A percentile compares a stretch with the other conserved stretches of the same genome.
Conservation (phyloP, 2,797 vertebrate genomes). For the Cryptoprocta ferox region DNA sequence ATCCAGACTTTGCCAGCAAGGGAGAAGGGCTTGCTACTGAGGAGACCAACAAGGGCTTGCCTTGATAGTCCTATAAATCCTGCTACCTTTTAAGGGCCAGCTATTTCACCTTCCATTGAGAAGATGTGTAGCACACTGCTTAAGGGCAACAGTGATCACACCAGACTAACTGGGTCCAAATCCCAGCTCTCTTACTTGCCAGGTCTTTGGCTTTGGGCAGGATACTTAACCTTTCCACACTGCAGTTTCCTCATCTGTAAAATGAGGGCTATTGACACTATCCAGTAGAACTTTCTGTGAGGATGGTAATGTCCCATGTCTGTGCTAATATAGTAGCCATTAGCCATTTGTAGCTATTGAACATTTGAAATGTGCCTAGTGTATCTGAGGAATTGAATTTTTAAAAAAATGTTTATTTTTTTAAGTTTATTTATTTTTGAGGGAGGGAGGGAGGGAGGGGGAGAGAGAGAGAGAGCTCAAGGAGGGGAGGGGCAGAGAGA, state of each 20-base stretch:
- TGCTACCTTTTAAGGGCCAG: background rate
- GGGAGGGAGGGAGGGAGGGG: too few relatives aligned
- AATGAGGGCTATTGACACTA: background rate
- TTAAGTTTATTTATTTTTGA: too few relatives aligned
- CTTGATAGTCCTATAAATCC: background rate
- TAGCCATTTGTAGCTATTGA: background rate
- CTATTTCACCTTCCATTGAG: background rate
- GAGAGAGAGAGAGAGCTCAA: too few relatives aligned
- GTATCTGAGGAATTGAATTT: background rate
- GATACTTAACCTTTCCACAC: background rate
- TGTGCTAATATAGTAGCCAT: background rate
- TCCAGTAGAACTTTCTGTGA: background rate
- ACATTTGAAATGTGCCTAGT: background rate
- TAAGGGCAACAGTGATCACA: background rate
- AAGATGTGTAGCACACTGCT: background rate
- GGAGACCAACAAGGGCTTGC: background rate
- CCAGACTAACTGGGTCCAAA: background rate
- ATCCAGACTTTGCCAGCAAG: background rate
- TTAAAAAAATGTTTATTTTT: background rate
- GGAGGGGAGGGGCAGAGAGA: too few relatives aligned
- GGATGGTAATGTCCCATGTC: background rate
- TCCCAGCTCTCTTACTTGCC: background rate
- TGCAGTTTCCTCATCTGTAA: background rate
- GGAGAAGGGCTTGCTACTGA: constrained; percentile 18
- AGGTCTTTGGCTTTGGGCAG: background rate